Base-by-base conservation (phyloP, 2,888 invertebrate species). In the Chrysina gloriosa region DNA sequence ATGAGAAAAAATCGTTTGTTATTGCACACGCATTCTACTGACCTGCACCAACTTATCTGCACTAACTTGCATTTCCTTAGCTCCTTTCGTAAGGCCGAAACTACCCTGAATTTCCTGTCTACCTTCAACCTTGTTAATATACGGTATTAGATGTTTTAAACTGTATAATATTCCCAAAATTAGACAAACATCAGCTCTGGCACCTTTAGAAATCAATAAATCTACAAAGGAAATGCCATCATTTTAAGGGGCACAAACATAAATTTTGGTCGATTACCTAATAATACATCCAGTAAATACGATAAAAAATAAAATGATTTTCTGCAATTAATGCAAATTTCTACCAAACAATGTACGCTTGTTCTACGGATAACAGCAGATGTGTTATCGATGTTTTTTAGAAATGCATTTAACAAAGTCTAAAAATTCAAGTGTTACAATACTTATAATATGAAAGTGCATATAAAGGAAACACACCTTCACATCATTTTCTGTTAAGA, bases 311-410 rank as follows among this genome's bases (percentile, higher is more conserved):
- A 83, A 68, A 84, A 82, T 1, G 89, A 88, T 80, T 93, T 94
- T 63, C 92, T 86, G 70, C 91, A 90, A 83, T 94, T 89, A 69
- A 91, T 86, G 82, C 95, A 94, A 65, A 96, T 87, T 68, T 90
- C 88, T 36, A 94, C 89, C 67, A 96, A 89, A 82, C 94, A 93
- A 61, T 88, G 89, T 0, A 95, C 90, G 27, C 94, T 91, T 21
- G 94, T 92, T 71, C 98, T 88, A 68, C 96, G 86, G 69, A 94
- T 89, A 1, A 91, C 91, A 2, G 95, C 90, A 71, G 92, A 91
- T 9, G 82, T 61, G 7, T 84, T 84, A 34, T 87, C 86, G 63
- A 92, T 84, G 77, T 93, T 92, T 0, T 84, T 84, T 29, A 92
- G 80, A 73, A 92, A 87, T 1, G 89, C 87, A 79, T 89, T 90